These are phyloP conservation scores for Phasianus colchicus DNA, from an alignment of 2,113 vertebrate genomes.

Conservation along the genomic window DNA sequence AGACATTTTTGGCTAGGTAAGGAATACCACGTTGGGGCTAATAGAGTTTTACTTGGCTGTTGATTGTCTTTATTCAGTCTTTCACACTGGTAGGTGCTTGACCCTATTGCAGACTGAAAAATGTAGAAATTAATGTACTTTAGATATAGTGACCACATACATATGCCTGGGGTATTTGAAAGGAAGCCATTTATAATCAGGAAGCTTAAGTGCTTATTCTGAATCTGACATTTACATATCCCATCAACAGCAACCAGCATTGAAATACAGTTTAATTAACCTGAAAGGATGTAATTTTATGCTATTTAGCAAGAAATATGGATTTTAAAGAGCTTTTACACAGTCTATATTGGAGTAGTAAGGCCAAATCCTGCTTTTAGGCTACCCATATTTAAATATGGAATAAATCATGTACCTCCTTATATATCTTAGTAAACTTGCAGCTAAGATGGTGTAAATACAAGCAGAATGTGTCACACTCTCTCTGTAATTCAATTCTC, in stretches of 20 bases:
- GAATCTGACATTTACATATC: conserved; percentile 52
- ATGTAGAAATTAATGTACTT: background rate
- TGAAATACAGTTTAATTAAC: conserved; percentile 60
- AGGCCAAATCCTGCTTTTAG: conserved; percentile 2
- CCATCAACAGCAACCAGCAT: conserved; percentile 31
- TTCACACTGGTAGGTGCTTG: background rate
- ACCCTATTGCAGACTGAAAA: background rate
- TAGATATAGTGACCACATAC: background rate
- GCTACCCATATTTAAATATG: background rate
- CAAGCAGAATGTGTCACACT: background rate
- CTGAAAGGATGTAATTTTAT: conserved; percentile 69
- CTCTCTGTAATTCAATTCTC: background rate
- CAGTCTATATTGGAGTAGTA: background rate
- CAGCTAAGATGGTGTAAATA: background rate
- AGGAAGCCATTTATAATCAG: conserved; percentile 43
- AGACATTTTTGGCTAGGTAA: background rate
- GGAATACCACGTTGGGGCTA: background rate
- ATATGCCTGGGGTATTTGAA: background rate
- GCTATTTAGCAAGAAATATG: conserved; percentile 61
- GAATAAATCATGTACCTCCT: background rate
- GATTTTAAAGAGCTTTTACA: conserved; percentile 48
- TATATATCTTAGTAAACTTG: background rate
- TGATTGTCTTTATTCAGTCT: background rate
- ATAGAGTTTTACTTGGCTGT: conserved; percentile 11
- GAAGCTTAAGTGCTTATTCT: conserved; percentile 1